These are phyloP conservation scores for Lethenteron camtschaticum DNA, from an alignment of 2,113 vertebrate species.

Conservation along the genomic window DNA sequence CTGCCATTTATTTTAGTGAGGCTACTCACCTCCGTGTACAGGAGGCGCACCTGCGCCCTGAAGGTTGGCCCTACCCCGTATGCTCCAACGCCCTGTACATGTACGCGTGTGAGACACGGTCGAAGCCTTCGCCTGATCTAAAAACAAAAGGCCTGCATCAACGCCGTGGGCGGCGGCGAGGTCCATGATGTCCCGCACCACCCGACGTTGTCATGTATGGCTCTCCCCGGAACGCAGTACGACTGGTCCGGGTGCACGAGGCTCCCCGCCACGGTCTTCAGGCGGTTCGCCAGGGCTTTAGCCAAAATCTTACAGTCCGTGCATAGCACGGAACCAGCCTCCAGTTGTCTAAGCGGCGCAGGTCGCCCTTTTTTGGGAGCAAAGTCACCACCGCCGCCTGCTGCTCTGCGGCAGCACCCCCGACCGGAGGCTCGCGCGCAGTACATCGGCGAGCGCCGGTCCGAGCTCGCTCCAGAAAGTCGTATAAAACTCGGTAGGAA, in stretches of 20 bases:
- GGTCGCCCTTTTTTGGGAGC: background rate
- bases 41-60: background rate
- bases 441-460: background rate
- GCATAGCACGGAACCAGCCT: background rate
- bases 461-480: background rate
- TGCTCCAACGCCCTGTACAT: background rate
- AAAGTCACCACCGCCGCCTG: background rate
- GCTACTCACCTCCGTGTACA: background rate
- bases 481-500: background rate
- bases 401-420: background rate
- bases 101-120: background rate
- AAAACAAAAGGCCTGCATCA: background rate
- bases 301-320: slow-evolving; percentile 1
- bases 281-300: background rate
- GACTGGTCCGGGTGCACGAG: background rate
- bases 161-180: background rate
- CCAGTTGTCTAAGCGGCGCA: background rate
- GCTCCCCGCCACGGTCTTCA: background rate
- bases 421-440: background rate
- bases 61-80: background rate
- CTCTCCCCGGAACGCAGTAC: background rate
- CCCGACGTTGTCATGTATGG: background rate
- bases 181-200: background rate
- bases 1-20: background rate
- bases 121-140: background rate